Conservation (phyloP, 2,113 vertebrate species). For the Coryphaenoides rupestris region DNA sequence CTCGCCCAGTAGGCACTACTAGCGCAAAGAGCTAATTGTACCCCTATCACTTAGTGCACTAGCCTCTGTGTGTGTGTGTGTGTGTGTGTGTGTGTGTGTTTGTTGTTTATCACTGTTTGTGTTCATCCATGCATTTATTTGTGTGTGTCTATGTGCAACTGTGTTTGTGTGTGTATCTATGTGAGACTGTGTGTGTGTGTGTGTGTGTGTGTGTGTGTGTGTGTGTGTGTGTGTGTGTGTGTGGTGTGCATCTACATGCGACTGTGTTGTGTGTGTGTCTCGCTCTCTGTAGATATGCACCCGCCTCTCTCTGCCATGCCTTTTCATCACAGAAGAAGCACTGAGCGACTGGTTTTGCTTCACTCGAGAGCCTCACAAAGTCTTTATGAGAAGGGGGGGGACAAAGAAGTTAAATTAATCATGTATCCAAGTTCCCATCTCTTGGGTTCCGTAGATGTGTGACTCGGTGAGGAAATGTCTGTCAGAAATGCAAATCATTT, state of each 20-base stretch:
- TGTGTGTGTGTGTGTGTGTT: conserved; percentile 8
- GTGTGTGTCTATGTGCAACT: conserved; percentile 18
- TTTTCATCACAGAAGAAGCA: too few species aligned
- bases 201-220: background rate
- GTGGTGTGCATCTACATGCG: conserved; percentile 24
- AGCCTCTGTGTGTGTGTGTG: background rate
- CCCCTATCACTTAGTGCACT: conserved; percentile 33
- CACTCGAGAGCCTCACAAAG: too few species aligned
- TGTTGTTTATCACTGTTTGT: conserved; percentile 10
- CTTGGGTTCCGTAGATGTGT: too few species aligned
- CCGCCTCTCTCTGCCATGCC: conserved; percentile 2
- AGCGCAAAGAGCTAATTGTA: conserved; percentile 41
- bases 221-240: conserved; percentile 27
- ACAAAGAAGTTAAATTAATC: too few species aligned
- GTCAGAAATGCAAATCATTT: too few species aligned
- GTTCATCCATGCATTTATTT: too few species aligned
- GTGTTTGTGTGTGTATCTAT: conserved; percentile 25
- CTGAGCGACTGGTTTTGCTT: too few species aligned
- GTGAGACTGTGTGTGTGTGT: conserved; percentile 5
- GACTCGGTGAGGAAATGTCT: too few species aligned
- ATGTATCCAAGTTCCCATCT: too few species aligned
- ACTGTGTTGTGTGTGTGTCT: conserved; percentile 42
- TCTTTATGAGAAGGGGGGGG: too few species aligned
- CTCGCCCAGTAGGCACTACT: conserved; percentile 12
- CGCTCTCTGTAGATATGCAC: conserved; percentile 26